phyloP scores from a whole-genome alignment of 2,113 vertebrate species.

The Machaerirhynchus nigripectus region DNA sequence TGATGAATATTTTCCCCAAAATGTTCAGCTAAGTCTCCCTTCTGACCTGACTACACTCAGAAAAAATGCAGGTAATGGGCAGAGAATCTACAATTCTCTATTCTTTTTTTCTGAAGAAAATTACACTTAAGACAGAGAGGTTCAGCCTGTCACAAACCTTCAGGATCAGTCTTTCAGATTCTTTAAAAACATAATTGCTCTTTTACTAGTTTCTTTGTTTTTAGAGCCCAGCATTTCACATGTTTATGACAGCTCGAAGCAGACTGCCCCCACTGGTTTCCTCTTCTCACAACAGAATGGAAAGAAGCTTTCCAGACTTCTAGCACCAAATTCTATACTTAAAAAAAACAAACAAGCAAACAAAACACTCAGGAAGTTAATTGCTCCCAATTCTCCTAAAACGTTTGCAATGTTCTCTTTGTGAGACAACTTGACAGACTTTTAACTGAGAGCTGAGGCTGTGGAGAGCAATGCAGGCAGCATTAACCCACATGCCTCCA shows the following conservation, averaged over 20 bases:
- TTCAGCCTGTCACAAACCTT: neutral
- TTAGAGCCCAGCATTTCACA: neutral
- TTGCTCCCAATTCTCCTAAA: neutral
- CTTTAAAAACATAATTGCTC: neutral
- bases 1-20: neutral
- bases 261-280: neutral
- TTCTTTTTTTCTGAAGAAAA: neutral
- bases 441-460: neutral
- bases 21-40: neutral
- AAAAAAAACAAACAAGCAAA: neutral
- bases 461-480: neutral
- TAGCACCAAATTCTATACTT: neutral
- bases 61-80: neutral
- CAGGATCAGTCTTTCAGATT: neutral
- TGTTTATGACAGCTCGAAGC: neutral
- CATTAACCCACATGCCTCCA: accelerated
- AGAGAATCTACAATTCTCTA: neutral
- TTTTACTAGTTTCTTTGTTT: neutral
- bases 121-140: neutral
- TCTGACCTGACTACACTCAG: neutral
- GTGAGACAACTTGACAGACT: neutral
- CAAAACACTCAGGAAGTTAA: neutral
- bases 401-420: neutral
- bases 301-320: neutral
- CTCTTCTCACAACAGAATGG: neutral